phyloP scores from a whole-genome alignment of 2,888 invertebrate species.

The Cheilosia vulpina region DNA sequence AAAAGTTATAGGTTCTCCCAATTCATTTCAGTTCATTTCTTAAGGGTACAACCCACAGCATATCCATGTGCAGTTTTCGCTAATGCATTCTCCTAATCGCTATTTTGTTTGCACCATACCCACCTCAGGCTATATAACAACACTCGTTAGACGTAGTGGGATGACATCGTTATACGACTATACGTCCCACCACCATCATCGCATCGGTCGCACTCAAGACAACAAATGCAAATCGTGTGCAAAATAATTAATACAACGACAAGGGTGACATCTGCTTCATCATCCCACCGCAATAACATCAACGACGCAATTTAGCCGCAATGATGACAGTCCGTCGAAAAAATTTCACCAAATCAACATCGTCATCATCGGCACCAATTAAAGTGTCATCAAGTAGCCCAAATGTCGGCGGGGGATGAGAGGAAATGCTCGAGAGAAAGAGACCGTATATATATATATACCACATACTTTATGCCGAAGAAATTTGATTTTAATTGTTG shows the following conservation, averaged over 20 bases:
- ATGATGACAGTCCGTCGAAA: constrained; percentile 43
- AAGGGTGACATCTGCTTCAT: constrained; percentile 65
- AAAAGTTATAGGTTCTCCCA: too few relatives aligned
- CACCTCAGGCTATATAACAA: neutral
- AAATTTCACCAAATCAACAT: constrained; percentile 71
- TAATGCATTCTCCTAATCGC: neutral
- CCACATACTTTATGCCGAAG: constrained; percentile 47
- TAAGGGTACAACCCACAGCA: too few relatives aligned
- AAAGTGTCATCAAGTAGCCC: constrained; percentile 70
- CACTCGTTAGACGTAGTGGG: constrained; percentile 18
- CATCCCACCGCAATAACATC: constrained; percentile 24
- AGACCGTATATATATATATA: constrained; percentile 1
- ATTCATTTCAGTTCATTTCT: too few relatives aligned
- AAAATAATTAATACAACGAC: constrained; percentile 53
- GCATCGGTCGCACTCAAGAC: constrained; percentile 22
- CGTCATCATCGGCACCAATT: constrained; percentile 70
- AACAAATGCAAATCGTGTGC: constrained; percentile 63
- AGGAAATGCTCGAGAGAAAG: neutral
- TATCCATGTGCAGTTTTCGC: too few relatives aligned
- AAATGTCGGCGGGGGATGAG: constrained; percentile 43
- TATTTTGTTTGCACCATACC: neutral
- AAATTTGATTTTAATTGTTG: constrained; percentile 75
- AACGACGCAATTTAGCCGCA: constrained; percentile 45
- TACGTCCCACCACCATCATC: neutral
- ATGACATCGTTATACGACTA: neutral